A percentile compares a stretch with the other conserved stretches of the same genome.
phyloP scores from a whole-genome alignment of 2,888 invertebrate species.

The Urechis unicinctus region DNA sequence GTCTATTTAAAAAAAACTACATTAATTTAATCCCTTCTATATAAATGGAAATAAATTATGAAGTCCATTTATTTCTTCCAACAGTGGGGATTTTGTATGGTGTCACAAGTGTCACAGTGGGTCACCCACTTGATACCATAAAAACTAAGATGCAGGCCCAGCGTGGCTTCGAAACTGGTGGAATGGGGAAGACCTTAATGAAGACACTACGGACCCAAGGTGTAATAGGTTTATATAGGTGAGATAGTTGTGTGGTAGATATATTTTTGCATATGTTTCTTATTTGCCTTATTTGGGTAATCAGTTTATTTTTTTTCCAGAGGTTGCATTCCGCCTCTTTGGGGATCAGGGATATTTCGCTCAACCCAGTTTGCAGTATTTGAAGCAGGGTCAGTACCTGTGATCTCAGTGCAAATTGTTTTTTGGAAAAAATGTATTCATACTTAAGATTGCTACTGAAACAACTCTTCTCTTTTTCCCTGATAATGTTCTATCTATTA shows the following conservation, averaged over 20 bases:
- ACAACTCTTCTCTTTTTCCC: no score
- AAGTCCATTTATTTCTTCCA: slow-evolving; percentile 8
- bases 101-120: slow-evolving; percentile 41
- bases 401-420: no score
- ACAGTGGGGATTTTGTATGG: slow-evolving; percentile 46
- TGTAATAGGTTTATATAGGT: slow-evolving; percentile 43
- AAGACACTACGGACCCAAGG: slow-evolving; percentile 40
- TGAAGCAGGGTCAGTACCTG: slow-evolving; percentile 45
- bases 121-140: slow-evolving; percentile 47
- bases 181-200: slow-evolving; percentile 37
- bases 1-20: no score
- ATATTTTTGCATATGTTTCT: not conserved
- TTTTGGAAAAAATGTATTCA: no score
- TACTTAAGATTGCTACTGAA: no score
- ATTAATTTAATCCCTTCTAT: no score
- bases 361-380: slow-evolving; percentile 48
- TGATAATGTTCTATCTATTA: no score
- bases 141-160: slow-evolving; percentile 50
- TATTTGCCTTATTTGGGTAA: not conserved
- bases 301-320: slow-evolving; percentile 22
- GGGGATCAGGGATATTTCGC: slow-evolving; percentile 45
- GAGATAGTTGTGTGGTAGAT: slow-evolving; percentile 3
- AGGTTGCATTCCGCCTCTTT: slow-evolving; percentile 45
- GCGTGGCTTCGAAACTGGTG: slow-evolving; percentile 38
- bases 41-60: no score